Evolutionary conservation across 2,797 vertebrate species (phyloP), one percentile per base, ranked within the genome.

Genomic region (Notolepis coatsorum): DNA sequence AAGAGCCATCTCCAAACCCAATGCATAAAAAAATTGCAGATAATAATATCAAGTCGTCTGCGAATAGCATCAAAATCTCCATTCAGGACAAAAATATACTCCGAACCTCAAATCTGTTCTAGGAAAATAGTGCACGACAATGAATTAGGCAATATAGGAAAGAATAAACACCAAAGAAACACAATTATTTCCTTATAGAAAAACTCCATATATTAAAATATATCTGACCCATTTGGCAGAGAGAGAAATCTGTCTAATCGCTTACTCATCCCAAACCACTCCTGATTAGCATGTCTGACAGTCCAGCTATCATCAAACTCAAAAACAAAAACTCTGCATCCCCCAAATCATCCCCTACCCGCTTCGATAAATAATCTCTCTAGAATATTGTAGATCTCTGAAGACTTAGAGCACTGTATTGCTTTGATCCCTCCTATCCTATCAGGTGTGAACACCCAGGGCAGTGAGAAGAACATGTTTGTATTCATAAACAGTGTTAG

Each of bases 71-170:
- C 31, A 75, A 76, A 77, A 68, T 78, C 61, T 81, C 69, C 31
- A 72, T 73, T 77, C 52, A 72, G 65, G 81, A 86, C 80, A 85
- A 89, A 91, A 91, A 91, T 88, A 91, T 86, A 84, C 58, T 77
- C 56, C 54, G 68, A n/a, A 86, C 77, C 73, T 89, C 75, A 82
- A 79, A 63, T 84, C 83, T 85, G 88, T 73, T 87, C 82, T 84
- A 89, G 18, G 80, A 89, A 91, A 88, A 89, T 89, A 89, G 87
- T 88, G 87, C 84, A 88, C 83, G 74, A 81, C 77, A 75, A 82
- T 61, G 33, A 70, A 80, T 81, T 77, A 80, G 67, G 79, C 64
- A 81, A 53, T 53, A 54, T 71, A 68, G 53, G 72, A 75, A 73
- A 83, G 71, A 76, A 73, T 43, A 77, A n/a, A 72, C 79, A 73